These are phyloP conservation scores for Drosophila sordidula DNA, from an alignment of 2,888 invertebrate species.

Conservation along the genomic window DNA sequence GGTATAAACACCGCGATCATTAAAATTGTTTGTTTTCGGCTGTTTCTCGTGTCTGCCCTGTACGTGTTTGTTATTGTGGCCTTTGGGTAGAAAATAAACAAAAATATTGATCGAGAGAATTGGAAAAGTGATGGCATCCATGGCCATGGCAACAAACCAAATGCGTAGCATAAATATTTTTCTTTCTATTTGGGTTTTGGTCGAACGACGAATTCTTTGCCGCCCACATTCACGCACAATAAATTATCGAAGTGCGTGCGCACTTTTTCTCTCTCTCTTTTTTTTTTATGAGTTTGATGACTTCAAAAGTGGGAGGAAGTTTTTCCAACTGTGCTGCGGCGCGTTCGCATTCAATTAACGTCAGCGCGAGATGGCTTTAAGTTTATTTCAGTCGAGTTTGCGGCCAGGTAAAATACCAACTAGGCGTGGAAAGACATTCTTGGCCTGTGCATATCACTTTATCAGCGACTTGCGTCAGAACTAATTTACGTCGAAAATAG, in stretches of 20 bases:
- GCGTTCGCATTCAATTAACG: conserved; percentile 76
- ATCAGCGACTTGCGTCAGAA: conserved; percentile 67
- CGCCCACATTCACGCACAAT: conserved; percentile 53
- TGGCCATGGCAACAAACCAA: conserved; percentile 44
- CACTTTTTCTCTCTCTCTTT: conserved; percentile 58
- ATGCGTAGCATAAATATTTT: conserved; percentile 70
- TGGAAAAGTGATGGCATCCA: conserved; percentile 31
- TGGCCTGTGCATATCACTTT: conserved; percentile 41
- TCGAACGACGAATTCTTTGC: conserved; percentile 19
- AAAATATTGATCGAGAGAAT: conserved; percentile 52
- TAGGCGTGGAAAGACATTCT: not conserved
- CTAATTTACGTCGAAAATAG: conserved; percentile 67
- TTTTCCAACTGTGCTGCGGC: conserved; percentile 41
- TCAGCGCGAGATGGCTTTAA: conserved; percentile 41
- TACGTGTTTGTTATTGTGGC: conserved; percentile 45
- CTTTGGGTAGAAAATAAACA: conserved; percentile 68
- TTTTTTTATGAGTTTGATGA: conserved; percentile 78
- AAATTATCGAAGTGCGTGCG: conserved; percentile 72
- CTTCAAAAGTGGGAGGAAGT: conserved; percentile 46
- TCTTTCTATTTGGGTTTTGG: conserved; percentile 59
- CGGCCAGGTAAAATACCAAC: not conserved
- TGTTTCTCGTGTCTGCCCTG: conserved; percentile 7
- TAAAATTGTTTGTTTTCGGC: conserved; percentile 8
- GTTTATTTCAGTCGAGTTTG: conserved; percentile 31
- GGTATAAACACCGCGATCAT: conserved; percentile 26